Percentiles rank a stretch among this genome's conserved stretches.
Evolutionary conservation across 2,797 vertebrate genomes (phyloP).

Genomic region (Cyclura pinguis): DNA sequence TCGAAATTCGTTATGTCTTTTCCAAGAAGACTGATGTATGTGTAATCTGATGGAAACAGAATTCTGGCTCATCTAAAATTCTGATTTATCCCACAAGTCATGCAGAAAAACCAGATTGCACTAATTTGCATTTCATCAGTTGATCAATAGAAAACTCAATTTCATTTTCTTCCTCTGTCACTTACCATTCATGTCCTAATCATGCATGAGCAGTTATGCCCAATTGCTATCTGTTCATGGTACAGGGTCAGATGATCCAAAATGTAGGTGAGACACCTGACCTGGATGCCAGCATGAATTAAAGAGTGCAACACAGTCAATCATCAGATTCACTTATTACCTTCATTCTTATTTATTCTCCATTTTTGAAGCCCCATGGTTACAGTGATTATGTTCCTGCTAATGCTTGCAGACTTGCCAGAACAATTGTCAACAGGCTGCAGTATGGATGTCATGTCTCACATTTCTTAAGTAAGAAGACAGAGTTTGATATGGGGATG

Average conservation of each 20-base stretch:
- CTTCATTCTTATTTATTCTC: neutral
- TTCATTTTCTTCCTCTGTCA: slow-evolving; percentile 27
- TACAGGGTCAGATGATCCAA: neutral
- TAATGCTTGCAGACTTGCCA: neutral
- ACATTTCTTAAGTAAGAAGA: neutral
- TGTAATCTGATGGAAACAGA: slow-evolving; percentile 24
- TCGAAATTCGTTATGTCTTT: slow-evolving; percentile 11
- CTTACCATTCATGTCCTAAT: slow-evolving; percentile 23
- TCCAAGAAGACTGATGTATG: slow-evolving; percentile 2
- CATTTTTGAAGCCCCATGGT: neutral
- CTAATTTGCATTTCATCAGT: slow-evolving; percentile 24
- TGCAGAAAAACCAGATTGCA: slow-evolving; percentile 20
- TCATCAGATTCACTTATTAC: neutral
- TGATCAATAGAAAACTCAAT: slow-evolving; percentile 19
- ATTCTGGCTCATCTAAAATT: slow-evolving; percentile 16
- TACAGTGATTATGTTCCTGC: neutral
- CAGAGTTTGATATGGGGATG: neutral
- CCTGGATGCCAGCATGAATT: neutral
- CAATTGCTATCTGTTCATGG: neutral
- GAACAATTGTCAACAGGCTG: neutral
- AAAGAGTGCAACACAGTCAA: neutral
- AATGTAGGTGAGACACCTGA: neutral
- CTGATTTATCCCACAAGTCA: slow-evolving; percentile 18
- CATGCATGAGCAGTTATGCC: neutral
- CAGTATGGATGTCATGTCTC: neutral